A percentile compares a stretch with the other conserved stretches of the same genome.
Conservation (phyloP, 2,888 invertebrate genomes). For the Pseudoips prasinana region DNA sequence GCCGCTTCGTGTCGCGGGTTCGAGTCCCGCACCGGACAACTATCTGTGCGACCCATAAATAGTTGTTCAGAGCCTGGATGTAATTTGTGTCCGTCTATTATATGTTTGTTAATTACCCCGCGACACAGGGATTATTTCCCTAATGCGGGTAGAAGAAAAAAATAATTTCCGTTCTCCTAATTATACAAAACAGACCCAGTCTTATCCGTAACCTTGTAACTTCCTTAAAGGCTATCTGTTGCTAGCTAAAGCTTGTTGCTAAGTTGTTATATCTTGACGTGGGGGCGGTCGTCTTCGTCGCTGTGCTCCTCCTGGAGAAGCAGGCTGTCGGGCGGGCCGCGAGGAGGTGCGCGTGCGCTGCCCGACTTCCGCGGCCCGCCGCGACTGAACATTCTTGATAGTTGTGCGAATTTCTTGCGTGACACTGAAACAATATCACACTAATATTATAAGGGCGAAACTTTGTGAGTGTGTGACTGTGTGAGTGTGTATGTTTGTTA, state of each 20-base stretch:
- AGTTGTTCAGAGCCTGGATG: no score
- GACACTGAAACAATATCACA: conserved; percentile 82
- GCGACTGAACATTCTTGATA: conserved; percentile 89
- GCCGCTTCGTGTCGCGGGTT: no score
- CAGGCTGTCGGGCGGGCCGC: conserved; percentile 81
- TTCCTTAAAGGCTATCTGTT: conserved; percentile 41
- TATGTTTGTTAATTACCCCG: no score
- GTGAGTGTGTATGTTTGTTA: no score
- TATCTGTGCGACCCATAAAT: no score
- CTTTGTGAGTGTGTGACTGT: no score
- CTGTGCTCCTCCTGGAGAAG: conserved; percentile 84
- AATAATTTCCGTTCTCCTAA: conserved; percentile 46
- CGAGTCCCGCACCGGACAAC: no score
- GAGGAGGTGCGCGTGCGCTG: conserved; percentile 60
- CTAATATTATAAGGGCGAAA: no score
- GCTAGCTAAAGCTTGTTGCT: conserved; percentile 21
- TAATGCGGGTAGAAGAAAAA: no score
- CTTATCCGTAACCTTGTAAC: conserved; percentile 69
- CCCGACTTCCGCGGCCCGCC: conserved; percentile 78
- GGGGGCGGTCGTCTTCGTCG: conserved; percentile 81
- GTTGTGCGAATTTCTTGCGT: conserved; percentile 90
- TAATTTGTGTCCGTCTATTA: no score
- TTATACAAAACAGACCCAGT: conserved; percentile 63
- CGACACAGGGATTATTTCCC: no score
- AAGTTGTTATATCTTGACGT: conserved; percentile 40